Evolutionary conservation across 1,140 invertebrate species (phyloP), one percentile per base, ranked within the genome.

Genomic region (Pantala flavescens): DNA sequence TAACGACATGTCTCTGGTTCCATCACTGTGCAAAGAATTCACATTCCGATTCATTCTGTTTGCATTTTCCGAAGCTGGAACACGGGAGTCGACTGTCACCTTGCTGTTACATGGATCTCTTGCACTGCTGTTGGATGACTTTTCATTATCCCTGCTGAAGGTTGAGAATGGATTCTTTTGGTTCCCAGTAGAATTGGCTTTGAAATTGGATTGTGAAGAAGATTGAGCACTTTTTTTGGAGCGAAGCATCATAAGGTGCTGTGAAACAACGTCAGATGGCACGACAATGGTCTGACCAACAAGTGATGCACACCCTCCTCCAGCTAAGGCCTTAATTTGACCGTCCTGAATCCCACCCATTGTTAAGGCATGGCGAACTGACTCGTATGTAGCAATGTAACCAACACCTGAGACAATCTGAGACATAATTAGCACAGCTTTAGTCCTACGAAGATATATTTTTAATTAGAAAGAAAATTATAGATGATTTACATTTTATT

Each of bases 371-470:
- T 97, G 90, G 55, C 97, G 84, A 0, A 96, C 91, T 70, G 92
- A 93, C 84, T 99, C 97, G 80, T 98, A 99, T 0, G 95, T 96
- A 16, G 93, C 92, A 49, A 99, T 97, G 83, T 99, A 99, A 81
- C 94, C 92, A 23, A 97, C 90, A 70, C 95, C 90, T 73, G 93
- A 93, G 23, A 95, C 88, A 78, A 93, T 90, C 83, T 93, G 90
- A 79, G 94, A 89, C 71, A 93, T 93, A 73, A 93, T 96, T 23
- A 70, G 7, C 63, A 21, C 2, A 23, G 2, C 11, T 70, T 70
- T 23, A 70, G 23, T 36, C n/a, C n/a, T n/a, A n/a, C n/a, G n/a
- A n/a, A n/a, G n/a, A n/a, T n/a, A n/a, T n/a, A n/a, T n/a, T n/a
- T n/a, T n/a, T n/a, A n/a, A n/a, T n/a, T n/a, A n/a, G n/a, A n/a